phyloP scores from a whole-genome alignment of 2,113 vertebrate genomes.

The Tamias sibiricus region DNA sequence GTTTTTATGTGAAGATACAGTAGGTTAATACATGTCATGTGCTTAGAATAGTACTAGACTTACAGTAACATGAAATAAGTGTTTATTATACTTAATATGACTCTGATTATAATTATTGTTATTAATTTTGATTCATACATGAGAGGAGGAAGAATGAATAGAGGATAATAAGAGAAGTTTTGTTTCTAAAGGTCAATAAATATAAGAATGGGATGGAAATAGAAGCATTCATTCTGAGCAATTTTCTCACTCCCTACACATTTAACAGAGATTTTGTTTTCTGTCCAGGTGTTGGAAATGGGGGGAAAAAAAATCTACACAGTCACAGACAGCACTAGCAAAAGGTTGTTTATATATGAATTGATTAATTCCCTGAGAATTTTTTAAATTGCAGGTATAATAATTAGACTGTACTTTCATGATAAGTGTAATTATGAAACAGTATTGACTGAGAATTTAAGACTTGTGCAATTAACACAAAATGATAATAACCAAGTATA shows the following conservation, averaged over 20 bases:
- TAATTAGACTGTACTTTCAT: slow-evolving; percentile 49
- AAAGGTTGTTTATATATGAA: neutral
- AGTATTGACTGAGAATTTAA: slow-evolving; percentile 45
- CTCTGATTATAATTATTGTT: neutral
- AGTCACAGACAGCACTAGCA: neutral
- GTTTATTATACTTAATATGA: neutral
- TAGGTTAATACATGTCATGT: neutral
- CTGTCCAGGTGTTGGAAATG: neutral
- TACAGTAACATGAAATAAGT: neutral
- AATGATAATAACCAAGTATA: slow-evolving; percentile 25
- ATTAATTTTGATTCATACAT: neutral
- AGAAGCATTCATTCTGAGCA: neutral
- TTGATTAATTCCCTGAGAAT: neutral
- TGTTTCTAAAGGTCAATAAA: neutral
- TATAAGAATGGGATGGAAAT: neutral
- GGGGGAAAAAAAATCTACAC: neutral
- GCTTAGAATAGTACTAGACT: neutral
- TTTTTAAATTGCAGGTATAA: neutral
- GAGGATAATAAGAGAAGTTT: neutral
- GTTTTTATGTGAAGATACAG: neutral
- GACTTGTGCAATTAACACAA: neutral
- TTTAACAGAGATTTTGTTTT: slow-evolving; percentile 33
- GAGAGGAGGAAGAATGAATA: neutral
- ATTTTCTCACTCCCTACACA: neutral
- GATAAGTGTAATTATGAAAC: slow-evolving; percentile 59